Percentiles rank a stretch among this genome's conserved stretches.
Conservation (phyloP, 2,888 invertebrate genomes). For the Ophioninae sp. region DNA sequence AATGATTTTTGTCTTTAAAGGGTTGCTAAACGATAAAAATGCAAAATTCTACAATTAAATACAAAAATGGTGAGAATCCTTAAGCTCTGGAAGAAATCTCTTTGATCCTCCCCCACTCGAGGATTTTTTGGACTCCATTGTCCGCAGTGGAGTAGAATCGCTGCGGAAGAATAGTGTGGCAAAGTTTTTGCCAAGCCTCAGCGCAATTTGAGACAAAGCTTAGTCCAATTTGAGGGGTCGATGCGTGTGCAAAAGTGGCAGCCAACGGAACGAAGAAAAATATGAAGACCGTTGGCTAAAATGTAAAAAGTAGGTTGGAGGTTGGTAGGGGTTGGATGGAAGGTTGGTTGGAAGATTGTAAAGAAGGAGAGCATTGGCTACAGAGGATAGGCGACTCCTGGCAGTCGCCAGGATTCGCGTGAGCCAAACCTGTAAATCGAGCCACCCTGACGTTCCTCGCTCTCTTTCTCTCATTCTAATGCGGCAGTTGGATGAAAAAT, state of each 20-base stretch:
- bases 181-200: constrained; percentile 48
- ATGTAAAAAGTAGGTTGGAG: not conserved
- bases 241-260: not conserved
- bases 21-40: not conserved
- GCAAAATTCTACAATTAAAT: not conserved
- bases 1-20: too few species aligned
- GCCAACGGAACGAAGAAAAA: constrained; percentile 6
- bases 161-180: not conserved
- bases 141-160: not conserved
- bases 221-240: constrained; percentile 3
- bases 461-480: constrained; percentile 41
- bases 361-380: constrained; percentile 30
- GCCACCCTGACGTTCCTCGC: constrained; percentile 38
- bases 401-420: constrained; percentile 59
- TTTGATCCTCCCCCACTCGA: not conserved
- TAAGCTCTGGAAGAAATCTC: not conserved
- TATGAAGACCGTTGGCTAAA: not conserved
- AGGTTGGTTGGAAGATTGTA: constrained; percentile 26
- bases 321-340: too few species aligned
- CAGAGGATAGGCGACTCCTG: not conserved
- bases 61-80: not conserved
- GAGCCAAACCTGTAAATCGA: constrained; percentile 62
- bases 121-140: not conserved
- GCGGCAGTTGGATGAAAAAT: constrained; percentile 60
- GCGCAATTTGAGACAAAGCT: not conserved